These are phyloP conservation scores for Marasmarcha lunaedactyla DNA, from an alignment of 2,888 invertebrate genomes.

Conservation along the genomic window DNA sequence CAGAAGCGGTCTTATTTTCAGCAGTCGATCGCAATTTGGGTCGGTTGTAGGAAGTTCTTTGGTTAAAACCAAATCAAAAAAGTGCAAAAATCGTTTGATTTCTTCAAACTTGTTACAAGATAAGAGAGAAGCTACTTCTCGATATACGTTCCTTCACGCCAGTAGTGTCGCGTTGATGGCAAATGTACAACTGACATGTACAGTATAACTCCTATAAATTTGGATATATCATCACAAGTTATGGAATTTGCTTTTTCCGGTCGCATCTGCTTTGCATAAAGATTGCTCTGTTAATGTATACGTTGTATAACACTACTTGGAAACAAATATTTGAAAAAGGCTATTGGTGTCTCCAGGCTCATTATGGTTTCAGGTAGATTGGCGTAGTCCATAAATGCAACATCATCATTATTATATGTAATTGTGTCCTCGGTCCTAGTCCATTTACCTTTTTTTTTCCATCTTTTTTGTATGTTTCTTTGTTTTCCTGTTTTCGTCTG, in stretches of 20 bases:
- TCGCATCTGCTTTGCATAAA: neutral
- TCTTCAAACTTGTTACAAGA: constrained; percentile 19
- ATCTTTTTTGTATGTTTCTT: neutral
- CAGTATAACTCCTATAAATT: constrained; percentile 17
- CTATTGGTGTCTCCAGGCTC: neutral
- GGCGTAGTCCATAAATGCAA: neutral
- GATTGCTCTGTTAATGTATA: neutral
- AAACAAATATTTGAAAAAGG: neutral
- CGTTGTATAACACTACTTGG: no score
- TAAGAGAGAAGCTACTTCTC: constrained; percentile 14
- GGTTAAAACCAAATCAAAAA: constrained; percentile 6
- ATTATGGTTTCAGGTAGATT: neutral
- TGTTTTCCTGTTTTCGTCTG: neutral
- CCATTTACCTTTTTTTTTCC: no score
- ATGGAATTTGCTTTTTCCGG: constrained; percentile 6
- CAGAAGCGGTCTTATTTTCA: constrained; percentile 21
- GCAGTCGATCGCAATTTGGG: constrained; percentile 20
- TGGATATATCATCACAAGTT: constrained; percentile 10
- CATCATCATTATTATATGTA: no score
- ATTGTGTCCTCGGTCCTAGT: no score
- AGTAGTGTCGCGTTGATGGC: constrained; percentile 17
- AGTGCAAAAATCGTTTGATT: constrained; percentile 10
- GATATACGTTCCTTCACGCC: constrained; percentile 14
- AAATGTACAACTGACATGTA: constrained; percentile 19
- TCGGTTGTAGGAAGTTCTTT: constrained; percentile 4